Conservation (phyloP, 2,888 invertebrate species). For the Eretmocerus hayati region DNA sequence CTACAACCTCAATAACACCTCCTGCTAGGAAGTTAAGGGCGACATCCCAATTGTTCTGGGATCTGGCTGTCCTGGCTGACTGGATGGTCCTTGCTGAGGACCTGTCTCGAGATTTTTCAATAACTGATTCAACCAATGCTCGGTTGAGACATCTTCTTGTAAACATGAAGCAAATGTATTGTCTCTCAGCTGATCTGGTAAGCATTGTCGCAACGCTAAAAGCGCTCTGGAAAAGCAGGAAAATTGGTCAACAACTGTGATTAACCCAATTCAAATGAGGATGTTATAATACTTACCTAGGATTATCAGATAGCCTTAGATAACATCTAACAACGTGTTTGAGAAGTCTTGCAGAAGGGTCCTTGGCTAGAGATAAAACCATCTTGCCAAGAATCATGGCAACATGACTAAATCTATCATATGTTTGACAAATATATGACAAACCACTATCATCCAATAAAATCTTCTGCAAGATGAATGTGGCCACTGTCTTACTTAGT, state of each 20-base stretch:
- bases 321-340: constrained; percentile 99
- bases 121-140: constrained; percentile 90
- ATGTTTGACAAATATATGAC: constrained; percentile 98
- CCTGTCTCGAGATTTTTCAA: constrained; percentile 82
- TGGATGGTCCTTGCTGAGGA: constrained; percentile 46
- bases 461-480: constrained; percentile 98
- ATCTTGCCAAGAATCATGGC: constrained; percentile 99
- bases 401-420: constrained; percentile 98
- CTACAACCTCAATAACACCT: background rate
- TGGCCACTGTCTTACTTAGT: constrained; percentile 98
- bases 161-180: constrained; percentile 90
- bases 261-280: background rate
- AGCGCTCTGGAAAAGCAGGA: constrained; percentile 61
- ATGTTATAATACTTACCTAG: constrained; percentile 54
- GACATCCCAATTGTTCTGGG: constrained; percentile 60
- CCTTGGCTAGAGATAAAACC: constrained; percentile 94
- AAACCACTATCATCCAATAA: constrained; percentile 95
- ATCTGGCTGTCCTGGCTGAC: constrained; percentile 46
- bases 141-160: constrained; percentile 95
- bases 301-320: constrained; percentile 92
- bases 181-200: constrained; percentile 95
- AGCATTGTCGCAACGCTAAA: constrained; percentile 91
- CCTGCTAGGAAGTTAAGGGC: constrained; percentile 55
- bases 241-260: background rate
- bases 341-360: constrained; percentile 89